Conservation (phyloP, 64 coral and sea anemone genomes). For the Stichodactyla helianthus region DNA sequence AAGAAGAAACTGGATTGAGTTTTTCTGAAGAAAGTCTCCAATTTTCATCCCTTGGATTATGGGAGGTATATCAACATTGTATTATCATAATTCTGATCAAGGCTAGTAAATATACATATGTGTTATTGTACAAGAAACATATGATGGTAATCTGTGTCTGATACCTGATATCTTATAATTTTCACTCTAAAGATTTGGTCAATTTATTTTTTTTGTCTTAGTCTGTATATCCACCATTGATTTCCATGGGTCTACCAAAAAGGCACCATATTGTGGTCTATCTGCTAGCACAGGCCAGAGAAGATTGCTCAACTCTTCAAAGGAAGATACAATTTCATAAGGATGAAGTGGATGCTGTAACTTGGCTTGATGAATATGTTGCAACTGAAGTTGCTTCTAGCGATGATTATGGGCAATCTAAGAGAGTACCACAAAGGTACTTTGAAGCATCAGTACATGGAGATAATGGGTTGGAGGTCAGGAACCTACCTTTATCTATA, state of each 20-base stretch:
- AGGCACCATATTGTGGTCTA: conserved; percentile 96
- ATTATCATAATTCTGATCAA: background rate
- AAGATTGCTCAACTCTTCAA: conserved; percentile 54
- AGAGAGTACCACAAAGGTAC: conserved; percentile 63
- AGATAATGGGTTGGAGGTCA: conserved; percentile 18
- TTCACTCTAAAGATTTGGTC: no score
- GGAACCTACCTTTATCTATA: conserved; percentile 70
- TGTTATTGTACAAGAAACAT: no score
- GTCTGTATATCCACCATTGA: conserved; percentile 77
- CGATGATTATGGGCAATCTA: conserved; percentile 93
- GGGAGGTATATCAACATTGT: conserved; percentile 61
- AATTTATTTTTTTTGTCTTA: conserved; percentile 21
- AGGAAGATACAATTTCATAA: conserved; percentile 40
- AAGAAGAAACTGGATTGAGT: conserved; percentile 81
- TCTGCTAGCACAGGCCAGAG: conserved; percentile 34
- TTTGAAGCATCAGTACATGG: conserved; percentile 30
- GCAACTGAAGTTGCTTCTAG: conserved; percentile 46
- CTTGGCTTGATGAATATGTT: conserved; percentile 71
- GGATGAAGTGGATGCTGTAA: conserved; percentile 64
- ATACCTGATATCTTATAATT: no score
- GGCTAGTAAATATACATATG: no score
- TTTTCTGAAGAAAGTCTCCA: conserved; percentile 40
- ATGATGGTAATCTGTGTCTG: no score
- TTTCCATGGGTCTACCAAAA: conserved; percentile 71
- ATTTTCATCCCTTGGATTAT: conserved; percentile 66